Base-by-base conservation (phyloP, 2,888 invertebrate species). In the Tortrix viridana region DNA sequence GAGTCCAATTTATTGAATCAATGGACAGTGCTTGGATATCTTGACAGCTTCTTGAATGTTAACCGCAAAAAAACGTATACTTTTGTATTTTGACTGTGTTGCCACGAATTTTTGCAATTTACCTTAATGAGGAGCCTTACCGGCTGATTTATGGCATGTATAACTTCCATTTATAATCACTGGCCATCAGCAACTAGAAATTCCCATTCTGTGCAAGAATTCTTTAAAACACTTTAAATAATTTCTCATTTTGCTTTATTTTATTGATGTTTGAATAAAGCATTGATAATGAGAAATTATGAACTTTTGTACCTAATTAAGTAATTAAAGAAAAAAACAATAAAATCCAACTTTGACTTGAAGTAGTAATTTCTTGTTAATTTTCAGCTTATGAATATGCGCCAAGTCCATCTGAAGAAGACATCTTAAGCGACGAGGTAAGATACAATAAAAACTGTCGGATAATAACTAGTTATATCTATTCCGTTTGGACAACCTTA, bases 371-470 rank as follows among this genome's bases (percentile, higher is more conserved):
- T 50, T 22, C 52, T 20, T 26, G 41, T 43, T 64, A 60, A 52
- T 60, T 92, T 93, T 63, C 89, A 97, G 98, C 98, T 48, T 98
- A 97, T 86, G 98, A 98, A 93, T 98, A 98, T 87, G 94, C 97
- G 69, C 96, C 97, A 62, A 94, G 95, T 79, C 95, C 94, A 65
- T 96, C 97, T 5, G 97, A 97, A 86, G 97, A 97, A 88, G 97
- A 97, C 86, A 92, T 97, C 71, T 87, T 97, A 70, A 96, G 95
- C 75, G 95, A 95, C 67, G 96, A 96, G 94, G 96, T 96, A 93
- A 85, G 74, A 69, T 60, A 43, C 18, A 14, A 3, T 6, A n/a
- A 16, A 32, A 1, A 23, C 32, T 12, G 12, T 9, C 12, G 32
- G 32, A 32, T 32, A 3, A 32, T 32, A 32, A 12, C 32, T 32